A percentile compares a stretch with the other conserved stretches of the same genome.
Evolutionary conservation across 2,113 vertebrate species (phyloP).

Genomic region (Rhinolophus sinicus): DNA sequence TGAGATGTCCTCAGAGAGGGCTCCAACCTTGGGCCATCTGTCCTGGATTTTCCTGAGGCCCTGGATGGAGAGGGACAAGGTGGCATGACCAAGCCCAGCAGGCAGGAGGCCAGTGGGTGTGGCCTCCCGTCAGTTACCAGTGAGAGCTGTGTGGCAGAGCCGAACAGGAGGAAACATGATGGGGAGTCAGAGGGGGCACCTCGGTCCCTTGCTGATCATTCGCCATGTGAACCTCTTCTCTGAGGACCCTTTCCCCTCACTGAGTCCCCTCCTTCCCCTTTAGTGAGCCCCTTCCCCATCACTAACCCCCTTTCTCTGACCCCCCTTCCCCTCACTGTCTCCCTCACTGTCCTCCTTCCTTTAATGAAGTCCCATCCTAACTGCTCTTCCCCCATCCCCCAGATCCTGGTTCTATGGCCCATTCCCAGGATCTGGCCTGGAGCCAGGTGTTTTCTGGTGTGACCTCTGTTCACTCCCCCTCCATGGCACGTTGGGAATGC

Average conservation of each 20-base stretch:
- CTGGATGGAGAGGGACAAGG: background rate
- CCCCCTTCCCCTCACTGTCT: background rate
- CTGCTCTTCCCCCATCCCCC: fast-evolving
- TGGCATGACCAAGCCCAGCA: background rate
- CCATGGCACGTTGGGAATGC: conserved; percentile 45
- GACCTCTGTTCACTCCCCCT: background rate
- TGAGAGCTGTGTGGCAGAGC: background rate
- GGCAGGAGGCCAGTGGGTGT: background rate
- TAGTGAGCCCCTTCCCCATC: background rate
- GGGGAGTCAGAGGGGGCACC: background rate
- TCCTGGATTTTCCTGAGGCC: background rate
- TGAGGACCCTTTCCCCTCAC: background rate
- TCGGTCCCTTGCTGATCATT: background rate
- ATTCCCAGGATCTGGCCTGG: background rate
- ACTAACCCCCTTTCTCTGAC: background rate
- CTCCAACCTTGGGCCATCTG: background rate
- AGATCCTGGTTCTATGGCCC: background rate
- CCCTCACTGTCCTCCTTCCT: background rate
- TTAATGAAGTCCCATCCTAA: background rate
- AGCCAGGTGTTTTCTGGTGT: background rate
- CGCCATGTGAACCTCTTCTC: fast-evolving
- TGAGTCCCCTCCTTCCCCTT: background rate
- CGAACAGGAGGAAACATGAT: background rate
- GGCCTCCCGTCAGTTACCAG: too few relatives aligned
- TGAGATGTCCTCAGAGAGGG: background rate